Evolutionary conservation across 1,140 invertebrate species (phyloP).

Genomic region (Druon quercuslanigerum): DNA sequence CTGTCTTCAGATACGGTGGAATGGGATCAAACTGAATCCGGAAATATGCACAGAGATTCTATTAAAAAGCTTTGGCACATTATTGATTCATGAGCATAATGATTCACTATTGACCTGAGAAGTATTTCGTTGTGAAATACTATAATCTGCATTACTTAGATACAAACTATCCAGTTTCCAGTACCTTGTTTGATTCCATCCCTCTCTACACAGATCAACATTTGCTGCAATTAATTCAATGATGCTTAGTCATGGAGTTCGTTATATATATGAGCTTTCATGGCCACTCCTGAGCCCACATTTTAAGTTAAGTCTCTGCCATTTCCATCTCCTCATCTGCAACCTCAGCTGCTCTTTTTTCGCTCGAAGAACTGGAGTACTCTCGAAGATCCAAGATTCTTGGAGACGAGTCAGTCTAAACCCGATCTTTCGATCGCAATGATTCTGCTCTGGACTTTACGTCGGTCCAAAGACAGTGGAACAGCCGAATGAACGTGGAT

Average conservation of each 20-base stretch:
- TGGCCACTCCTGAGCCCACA: neutral
- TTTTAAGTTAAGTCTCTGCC: no score
- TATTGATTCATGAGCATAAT: neutral
- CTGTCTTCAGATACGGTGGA: no score
- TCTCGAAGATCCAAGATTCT: neutral
- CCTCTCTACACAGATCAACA: neutral
- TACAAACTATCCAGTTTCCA: neutral
- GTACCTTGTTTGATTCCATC: neutral
- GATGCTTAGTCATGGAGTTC: neutral
- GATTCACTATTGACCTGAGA: conserved; percentile 13
- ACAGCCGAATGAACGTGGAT: conserved; percentile 17
- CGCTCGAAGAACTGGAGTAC: neutral
- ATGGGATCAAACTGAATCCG: neutral
- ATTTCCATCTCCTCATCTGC: no score
- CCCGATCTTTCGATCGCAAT: conserved; percentile 17
- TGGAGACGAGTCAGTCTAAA: conserved; percentile 12
- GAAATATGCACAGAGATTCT: neutral
- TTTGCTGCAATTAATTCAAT: neutral
- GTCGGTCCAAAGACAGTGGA: neutral
- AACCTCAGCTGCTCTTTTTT: no score
- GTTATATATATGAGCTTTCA: neutral
- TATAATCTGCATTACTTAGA: neutral
- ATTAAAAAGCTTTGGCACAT: neutral
- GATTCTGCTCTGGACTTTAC: neutral
- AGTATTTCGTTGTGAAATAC: neutral